Evolutionary conservation across 2,888 invertebrate genomes (phyloP), one percentile per base, ranked within the genome.

Genomic region (Tinea trinotella): DNA sequence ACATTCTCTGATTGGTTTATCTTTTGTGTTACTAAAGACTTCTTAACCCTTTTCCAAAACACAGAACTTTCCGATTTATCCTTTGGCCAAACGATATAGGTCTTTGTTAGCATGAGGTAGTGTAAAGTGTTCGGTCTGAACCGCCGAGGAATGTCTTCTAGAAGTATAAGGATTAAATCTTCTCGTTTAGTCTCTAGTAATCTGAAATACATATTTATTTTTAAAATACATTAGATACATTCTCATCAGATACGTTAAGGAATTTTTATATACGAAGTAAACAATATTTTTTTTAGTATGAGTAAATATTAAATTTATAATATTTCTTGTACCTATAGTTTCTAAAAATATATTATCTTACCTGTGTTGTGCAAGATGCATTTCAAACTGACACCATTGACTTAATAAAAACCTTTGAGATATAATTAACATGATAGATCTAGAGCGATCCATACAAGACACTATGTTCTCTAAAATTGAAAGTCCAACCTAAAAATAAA

Each of bases 311-410:
- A 36, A n/a, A n/a, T 36, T 9, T n/a, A 4, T 36, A 36, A 36
- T 36, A 36, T 36, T n/a, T 36, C 12, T n/a, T 36, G 12, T 36
- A n/a, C 4, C 12, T 5, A n/a, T n/a, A n/a, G n/a, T n/a, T n/a
- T n/a, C n/a, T n/a, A n/a, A n/a, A n/a, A n/a, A n/a, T n/a, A n/a
- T n/a, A n/a, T n/a, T n/a, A 24, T 53, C 50, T 62, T 57, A 89
- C 87, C 90, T 83, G 64, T 91, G 90, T 56, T 92, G 91, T 0
- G 91, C 92, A 48, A 92, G 64, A 60, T 90, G 89, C 89, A 92
- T 89, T 68, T 92, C 92, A 59, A 91, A 92, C 61, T 91, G 90
- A 61, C 92, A 92, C 92, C 92, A 92, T 58, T 91, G 90, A 59
- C 92, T 92, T 6, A 87, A 71, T 5, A 91, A 68, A 66, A 92